Evolutionary conservation across 2,113 vertebrate genomes (phyloP).

Genomic region (Lepisosteus oculatus): DNA sequence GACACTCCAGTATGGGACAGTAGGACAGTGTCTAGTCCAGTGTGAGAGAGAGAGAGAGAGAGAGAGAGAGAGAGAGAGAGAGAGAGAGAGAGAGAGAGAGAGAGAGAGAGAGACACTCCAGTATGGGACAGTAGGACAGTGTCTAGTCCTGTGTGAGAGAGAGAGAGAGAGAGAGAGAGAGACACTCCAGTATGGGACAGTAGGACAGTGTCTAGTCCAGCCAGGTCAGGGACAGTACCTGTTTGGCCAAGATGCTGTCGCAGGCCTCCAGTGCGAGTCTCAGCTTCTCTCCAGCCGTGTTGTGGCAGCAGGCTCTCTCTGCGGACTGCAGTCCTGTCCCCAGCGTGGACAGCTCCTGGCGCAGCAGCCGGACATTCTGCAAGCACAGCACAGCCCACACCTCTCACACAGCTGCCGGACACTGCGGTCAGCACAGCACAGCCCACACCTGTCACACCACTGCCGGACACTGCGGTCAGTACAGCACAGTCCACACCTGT

Average conservation of each 20-base stretch:
- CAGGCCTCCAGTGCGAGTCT: slow-evolving; percentile 71
- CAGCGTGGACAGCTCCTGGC: slow-evolving; percentile 74
- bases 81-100: too few species aligned
- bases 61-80: too few species aligned
- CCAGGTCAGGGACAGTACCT: slow-evolving; percentile 60
- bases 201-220: neutral
- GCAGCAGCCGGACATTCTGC: slow-evolving; percentile 82
- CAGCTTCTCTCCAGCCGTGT: slow-evolving; percentile 81
- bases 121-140: too few species aligned
- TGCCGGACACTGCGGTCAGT: slow-evolving; percentile 2
- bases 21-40: too few species aligned
- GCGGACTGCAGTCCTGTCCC: slow-evolving; percentile 78
- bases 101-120: neutral
- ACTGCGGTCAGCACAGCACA: neutral
- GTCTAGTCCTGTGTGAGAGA: too few species aligned
- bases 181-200: neutral
- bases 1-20: neutral
- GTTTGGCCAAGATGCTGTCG: slow-evolving; percentile 81
- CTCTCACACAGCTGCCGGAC: neutral
- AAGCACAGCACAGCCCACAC: neutral
- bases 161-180: too few species aligned
- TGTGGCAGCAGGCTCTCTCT: slow-evolving; percentile 87
- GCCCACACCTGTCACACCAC: neutral
- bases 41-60: too few species aligned
- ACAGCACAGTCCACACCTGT: neutral